Percentiles rank a stretch among this genome's conserved stretches.
These are phyloP conservation scores for Lysandra bellargus DNA, from an alignment of 2,888 invertebrate genomes.

Conservation along the genomic window DNA sequence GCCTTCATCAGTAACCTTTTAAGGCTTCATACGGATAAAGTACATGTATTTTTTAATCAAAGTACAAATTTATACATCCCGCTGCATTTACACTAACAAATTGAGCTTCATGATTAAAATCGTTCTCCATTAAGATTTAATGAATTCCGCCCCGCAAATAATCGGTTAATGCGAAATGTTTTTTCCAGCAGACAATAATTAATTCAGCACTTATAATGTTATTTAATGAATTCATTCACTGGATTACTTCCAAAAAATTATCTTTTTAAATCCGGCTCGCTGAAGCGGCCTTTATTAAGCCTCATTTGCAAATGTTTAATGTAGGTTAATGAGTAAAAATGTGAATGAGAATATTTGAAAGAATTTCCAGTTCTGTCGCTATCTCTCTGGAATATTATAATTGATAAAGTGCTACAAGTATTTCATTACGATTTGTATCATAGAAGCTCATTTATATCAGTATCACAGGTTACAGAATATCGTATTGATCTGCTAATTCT, in stretches of 20 bases:
- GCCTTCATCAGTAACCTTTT: not conserved
- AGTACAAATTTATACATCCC: constrained; percentile 24
- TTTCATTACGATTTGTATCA: not conserved
- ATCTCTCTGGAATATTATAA: constrained; percentile 11
- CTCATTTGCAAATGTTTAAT: constrained; percentile 14
- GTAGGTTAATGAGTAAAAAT: constrained; percentile 22
- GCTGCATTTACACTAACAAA: constrained; percentile 8
- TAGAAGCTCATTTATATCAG: not conserved
- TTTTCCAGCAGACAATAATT: not conserved
- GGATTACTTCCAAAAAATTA: constrained; percentile 24
- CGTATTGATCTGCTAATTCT: not conserved
- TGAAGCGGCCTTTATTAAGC: constrained; percentile 18
- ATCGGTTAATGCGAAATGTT: constrained; percentile 5
- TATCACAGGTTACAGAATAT: not conserved
- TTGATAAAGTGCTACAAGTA: not conserved
- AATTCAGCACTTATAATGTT: constrained; percentile 7
- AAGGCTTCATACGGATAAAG: not conserved
- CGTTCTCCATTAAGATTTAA: constrained; percentile 25
- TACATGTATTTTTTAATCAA: not conserved
- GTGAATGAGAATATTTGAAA: constrained; percentile 6
- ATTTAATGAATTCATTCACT: not conserved
- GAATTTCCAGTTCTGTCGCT: constrained; percentile 1
- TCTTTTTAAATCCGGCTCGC: constrained; percentile 9
- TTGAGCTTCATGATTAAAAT: constrained; percentile 29
- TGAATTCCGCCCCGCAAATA: constrained; percentile 4